Conservation (phyloP, 1,140 invertebrate species). For the Calephelis nemesis region DNA sequence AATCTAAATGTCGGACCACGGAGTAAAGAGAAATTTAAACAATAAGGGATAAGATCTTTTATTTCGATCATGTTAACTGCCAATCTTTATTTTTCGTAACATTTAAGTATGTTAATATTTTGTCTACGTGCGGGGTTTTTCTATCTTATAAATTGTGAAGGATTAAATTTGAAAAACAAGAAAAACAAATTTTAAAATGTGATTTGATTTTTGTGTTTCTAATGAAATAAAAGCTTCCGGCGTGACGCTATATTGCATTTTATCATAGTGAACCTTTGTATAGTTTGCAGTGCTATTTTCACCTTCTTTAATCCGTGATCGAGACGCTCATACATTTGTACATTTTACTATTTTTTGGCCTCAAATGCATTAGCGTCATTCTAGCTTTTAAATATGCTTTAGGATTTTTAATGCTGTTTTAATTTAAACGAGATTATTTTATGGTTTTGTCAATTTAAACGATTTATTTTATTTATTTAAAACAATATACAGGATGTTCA, state of each 20-base stretch:
- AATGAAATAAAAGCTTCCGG: too few relatives aligned
- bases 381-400: constrained; percentile 66
- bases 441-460: constrained; percentile 28
- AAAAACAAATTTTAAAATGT: too few relatives aligned
- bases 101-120: too few relatives aligned
- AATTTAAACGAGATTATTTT: constrained; percentile 68
- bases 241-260: too few relatives aligned
- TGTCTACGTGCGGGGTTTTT: too few relatives aligned
- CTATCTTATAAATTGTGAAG: too few relatives aligned
- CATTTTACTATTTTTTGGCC: constrained; percentile 19
- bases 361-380: constrained; percentile 49
- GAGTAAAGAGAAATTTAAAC: neutral
- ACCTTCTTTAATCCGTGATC: constrained; percentile 23
- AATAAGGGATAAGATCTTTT: too few relatives aligned
- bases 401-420: constrained; percentile 40
- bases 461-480: constrained; percentile 5
- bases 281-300: neutral
- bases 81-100: too few relatives aligned
- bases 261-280: too few relatives aligned
- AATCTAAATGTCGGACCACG: constrained; percentile 44
- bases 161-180: too few relatives aligned
- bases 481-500: constrained; percentile 13
- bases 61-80: too few relatives aligned
- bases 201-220: too few relatives aligned
- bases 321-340: constrained; percentile 43